phyloP scores from a whole-genome alignment of 2,888 invertebrate species.

The Cyclophora punctaria region DNA sequence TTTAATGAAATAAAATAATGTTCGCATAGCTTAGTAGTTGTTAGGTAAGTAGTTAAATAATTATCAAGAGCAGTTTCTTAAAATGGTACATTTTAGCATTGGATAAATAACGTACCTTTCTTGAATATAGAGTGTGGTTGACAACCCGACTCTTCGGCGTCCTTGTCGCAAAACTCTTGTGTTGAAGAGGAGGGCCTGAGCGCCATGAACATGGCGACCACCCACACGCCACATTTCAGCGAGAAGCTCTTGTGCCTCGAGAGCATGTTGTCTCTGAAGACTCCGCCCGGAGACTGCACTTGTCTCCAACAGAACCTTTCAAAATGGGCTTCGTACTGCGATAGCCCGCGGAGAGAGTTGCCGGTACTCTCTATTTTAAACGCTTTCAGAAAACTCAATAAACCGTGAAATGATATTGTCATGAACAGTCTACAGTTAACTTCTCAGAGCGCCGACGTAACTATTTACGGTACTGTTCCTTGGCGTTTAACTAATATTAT shows the following conservation, averaged over 20 bases:
- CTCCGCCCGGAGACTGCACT: slow-evolving; percentile 36
- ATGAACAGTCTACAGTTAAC: slow-evolving; percentile 9
- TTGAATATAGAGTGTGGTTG: slow-evolving; percentile 28
- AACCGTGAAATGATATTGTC: slow-evolving; percentile 60
- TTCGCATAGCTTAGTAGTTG: background rate
- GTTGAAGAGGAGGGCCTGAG: slow-evolving; percentile 29
- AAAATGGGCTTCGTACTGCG: slow-evolving; percentile 43
- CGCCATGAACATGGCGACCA: slow-evolving; percentile 36
- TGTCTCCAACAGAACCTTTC: slow-evolving; percentile 27
- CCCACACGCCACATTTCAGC: slow-evolving; percentile 40
- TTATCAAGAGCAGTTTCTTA: background rate
- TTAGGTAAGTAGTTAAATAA: background rate
- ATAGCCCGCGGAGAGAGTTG: slow-evolving; percentile 40
- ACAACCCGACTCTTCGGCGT: slow-evolving; percentile 29
- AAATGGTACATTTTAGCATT: background rate
- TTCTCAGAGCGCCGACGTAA: too few species aligned
- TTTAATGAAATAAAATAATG: too few species aligned
- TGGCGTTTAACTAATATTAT: too few species aligned
- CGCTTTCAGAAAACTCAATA: slow-evolving; percentile 40
- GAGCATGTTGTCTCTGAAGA: slow-evolving; percentile 46
- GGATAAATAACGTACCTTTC: slow-evolving; percentile 29
- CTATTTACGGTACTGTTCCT: too few species aligned
- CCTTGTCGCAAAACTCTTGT: slow-evolving; percentile 42
- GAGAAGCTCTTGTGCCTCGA: slow-evolving; percentile 35
- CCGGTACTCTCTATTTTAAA: slow-evolving; percentile 29